Base-by-base conservation (phyloP, 2,113 vertebrate genomes). In the Daboia siamensis region DNA sequence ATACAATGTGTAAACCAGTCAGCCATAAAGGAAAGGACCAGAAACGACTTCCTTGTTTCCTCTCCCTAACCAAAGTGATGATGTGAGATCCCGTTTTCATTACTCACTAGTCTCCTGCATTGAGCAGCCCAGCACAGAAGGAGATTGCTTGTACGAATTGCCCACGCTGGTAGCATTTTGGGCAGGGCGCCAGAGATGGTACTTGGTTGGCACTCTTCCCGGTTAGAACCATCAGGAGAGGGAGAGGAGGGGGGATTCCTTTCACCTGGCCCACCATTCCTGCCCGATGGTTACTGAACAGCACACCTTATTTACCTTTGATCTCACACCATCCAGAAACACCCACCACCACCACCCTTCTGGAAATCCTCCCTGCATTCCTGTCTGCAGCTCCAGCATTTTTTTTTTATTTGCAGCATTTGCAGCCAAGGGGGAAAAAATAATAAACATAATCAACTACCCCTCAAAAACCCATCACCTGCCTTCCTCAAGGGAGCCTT, bases 401-500 rank as follows among this genome's bases (percentile, higher is more conserved):
- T 23, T n/a, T 17, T 54, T 46, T 26, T 23, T 52, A 87, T 91
- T 88, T 80, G 39, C 44, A 51, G 52, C 46, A 55, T 56, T 93
- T 91, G 51, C 39, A 74, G 11, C 52, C 48, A 1, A n/a, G 26
- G 24, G 52, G 59, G 1, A 74, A 57, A 57, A 57, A 86, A 44
- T 48, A 74, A 39, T 74, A 74, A 74, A 20, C n/a, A 51, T 46
- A 87, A 87, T 39, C 74, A 59, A 26, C 8, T 48, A 23, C 21
- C 57, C 59, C 48, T 87, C 21, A 1, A 87, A 93, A 87, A 59
- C 84, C 92, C 86, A 86, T 88, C 15, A 54, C 90, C 90, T 44
- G 91, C 64, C 88, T 87, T 87, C 64, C 94, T 92, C 39, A 0
- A 26, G 89, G 95, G 91, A 88, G 44, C 87, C 29, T 0, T 90